Evolutionary conservation across 2,797 vertebrate genomes (phyloP).

Genomic region (Xenopus petersii): DNA sequence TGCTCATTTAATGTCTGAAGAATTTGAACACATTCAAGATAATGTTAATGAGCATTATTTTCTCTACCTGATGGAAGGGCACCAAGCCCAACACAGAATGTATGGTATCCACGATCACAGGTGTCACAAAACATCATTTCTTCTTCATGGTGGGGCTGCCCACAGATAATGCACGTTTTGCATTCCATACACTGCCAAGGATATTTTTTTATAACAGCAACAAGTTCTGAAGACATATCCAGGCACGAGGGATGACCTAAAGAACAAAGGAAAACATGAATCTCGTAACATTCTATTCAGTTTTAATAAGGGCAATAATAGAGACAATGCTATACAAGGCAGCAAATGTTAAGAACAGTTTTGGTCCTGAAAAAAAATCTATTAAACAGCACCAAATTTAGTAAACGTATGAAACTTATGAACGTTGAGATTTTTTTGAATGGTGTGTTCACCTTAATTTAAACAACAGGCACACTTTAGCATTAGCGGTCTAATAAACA

Average conservation of each 20-base stretch:
- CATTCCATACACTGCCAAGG: slow-evolving; percentile 99
- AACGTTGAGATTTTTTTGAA: no score
- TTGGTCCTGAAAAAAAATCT: no score
- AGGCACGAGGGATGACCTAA: slow-evolving; percentile 95
- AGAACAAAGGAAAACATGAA: slow-evolving; percentile 43
- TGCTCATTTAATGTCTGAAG: not conserved
- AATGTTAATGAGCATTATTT: no score
- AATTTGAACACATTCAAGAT: slow-evolving; percentile 26
- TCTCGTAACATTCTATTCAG: not conserved
- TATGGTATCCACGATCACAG: slow-evolving; percentile 96
- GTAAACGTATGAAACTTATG: no score
- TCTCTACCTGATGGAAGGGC: slow-evolving; percentile 86
- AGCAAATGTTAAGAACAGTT: no score
- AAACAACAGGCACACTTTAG: no score
- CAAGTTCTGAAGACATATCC: slow-evolving; percentile 88
- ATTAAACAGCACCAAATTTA: no score
- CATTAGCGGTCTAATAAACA: no score
- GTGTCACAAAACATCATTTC: slow-evolving; percentile 99
- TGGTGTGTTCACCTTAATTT: no score
- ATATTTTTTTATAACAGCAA: slow-evolving; percentile 91
- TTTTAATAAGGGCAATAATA: not conserved
- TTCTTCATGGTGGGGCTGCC: slow-evolving; percentile 96
- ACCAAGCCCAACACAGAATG: slow-evolving; percentile 94
- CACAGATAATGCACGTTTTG: slow-evolving; percentile 93
- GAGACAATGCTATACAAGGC: not conserved